Base-by-base conservation (phyloP, 2,888 invertebrate species). In the Torymus auratus region DNA sequence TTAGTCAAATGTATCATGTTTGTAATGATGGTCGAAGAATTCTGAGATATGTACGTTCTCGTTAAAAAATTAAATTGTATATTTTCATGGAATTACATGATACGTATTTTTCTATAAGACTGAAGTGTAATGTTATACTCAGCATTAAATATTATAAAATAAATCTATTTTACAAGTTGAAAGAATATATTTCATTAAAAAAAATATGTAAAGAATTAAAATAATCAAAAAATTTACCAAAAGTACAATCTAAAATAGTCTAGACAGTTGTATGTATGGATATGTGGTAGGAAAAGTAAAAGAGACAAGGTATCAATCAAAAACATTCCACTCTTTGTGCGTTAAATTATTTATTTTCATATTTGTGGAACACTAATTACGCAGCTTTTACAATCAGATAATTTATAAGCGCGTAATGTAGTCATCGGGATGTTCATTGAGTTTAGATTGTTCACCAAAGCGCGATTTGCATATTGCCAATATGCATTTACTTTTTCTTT, bases 341-440 rank as follows among this genome's bases (percentile, higher is more conserved):
- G 56, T 82, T 69, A 77, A 75, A 81, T 80, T 81, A 73, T 67
- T 82, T 78, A 80, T 81, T 78, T 78, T 80, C 53, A 80, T 84
- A 72, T 60, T 78, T 75, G 61, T 41, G 53, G 62, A 75, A 81
- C 60, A 78, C 75, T 78, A 78, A 72, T 78, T 78, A 78, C 81
- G 78, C 81, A 61, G 75, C 81, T 83, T 78, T 83, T 81, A 83
- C 82, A 82, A 81, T 72, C 52, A 70, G 23, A 62, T 53, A 71
- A 73, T 75, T 75, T 20, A 75, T 76, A 83, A 81, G 72, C 62
- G 75, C 78, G 71, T 64, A 65, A 75, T 68, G 17, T 67, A 78
- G 41, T 81, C 75, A 83, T 81, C 69, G 55, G 71, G 68, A 78
- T 83, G 68, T 70, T 73, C 41, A 67, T 69, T 62, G 55, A 67